These are phyloP conservation scores for Chrysotoxum bicinctum DNA, from an alignment of 2,888 invertebrate species.

Conservation along the genomic window DNA sequence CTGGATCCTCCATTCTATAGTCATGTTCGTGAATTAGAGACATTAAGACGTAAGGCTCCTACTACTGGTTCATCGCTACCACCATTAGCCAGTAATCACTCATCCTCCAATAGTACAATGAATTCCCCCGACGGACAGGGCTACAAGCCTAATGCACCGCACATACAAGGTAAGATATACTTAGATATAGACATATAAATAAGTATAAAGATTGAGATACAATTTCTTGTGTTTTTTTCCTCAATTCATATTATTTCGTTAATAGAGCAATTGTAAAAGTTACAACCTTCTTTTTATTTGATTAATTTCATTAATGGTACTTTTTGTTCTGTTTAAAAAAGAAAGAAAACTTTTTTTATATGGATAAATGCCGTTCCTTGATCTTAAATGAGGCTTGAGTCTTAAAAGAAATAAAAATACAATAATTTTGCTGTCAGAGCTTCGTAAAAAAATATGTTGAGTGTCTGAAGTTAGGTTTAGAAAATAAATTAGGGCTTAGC, in stretches of 20 bases:
- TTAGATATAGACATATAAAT: no score
- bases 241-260: constrained; percentile 50
- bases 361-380: constrained; percentile 64
- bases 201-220: constrained; percentile 50
- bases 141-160: constrained; percentile 85
- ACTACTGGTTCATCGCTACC: constrained; percentile 75
- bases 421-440: background rate
- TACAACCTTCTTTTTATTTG: constrained; percentile 54
- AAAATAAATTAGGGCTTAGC: no score
- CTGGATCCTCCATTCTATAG: constrained; percentile 85
- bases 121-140: constrained; percentile 83
- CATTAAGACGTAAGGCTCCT: constrained; percentile 84
- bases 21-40: constrained; percentile 87
- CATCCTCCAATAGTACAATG: constrained; percentile 81
- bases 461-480: no score
- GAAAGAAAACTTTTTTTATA: background rate
- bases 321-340: background rate
- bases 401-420: background rate
- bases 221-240: background rate
- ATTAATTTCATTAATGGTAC: constrained; percentile 48
- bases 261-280: constrained; percentile 68
- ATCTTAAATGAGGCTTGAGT: constrained; percentile 52
- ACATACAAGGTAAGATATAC: constrained; percentile 80
- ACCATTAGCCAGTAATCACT: constrained; percentile 79
- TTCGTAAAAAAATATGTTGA: background rate